Percentiles rank a stretch among this genome's conserved stretches.
These are phyloP conservation scores for Ranitomeya variabilis DNA, from an alignment of 2,113 vertebrate genomes.

Conservation along the genomic window DNA sequence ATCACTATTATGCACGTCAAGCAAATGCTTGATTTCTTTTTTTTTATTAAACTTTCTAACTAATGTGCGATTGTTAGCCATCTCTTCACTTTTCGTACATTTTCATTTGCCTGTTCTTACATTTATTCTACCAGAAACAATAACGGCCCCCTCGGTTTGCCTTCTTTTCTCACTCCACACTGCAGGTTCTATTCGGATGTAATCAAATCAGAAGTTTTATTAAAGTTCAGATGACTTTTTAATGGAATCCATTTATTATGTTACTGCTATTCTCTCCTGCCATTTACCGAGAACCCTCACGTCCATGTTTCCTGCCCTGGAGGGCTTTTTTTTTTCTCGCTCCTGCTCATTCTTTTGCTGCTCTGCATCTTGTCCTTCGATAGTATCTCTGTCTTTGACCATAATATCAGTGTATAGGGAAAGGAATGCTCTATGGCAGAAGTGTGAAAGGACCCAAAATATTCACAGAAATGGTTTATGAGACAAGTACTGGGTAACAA, in stretches of 20 bases:
- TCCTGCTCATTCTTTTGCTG: constrained; percentile 64
- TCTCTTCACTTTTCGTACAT: constrained; percentile 23
- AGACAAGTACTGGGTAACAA: neutral
- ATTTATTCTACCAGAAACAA: constrained; percentile 48
- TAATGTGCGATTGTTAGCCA: constrained; percentile 18
- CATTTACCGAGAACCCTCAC: constrained; percentile 58
- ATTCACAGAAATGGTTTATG: neutral
- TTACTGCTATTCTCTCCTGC: constrained; percentile 72
- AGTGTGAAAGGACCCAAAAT: neutral
- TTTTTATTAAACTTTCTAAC: constrained; percentile 27
- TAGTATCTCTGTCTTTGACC: constrained; percentile 67
- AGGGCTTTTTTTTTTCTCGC: constrained; percentile 44
- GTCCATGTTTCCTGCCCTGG: constrained; percentile 47
- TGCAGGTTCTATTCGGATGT: constrained; percentile 71
- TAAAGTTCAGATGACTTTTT: constrained; percentile 85
- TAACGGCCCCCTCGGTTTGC: constrained; percentile 24
- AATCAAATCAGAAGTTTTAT: constrained; percentile 85
- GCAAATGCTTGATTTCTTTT: neutral
- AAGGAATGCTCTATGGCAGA: constrained; percentile 16
- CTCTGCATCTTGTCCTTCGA: constrained; percentile 63
- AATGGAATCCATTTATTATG: constrained; percentile 81
- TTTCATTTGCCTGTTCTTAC: constrained; percentile 28
- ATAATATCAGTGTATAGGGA: constrained; percentile 11
- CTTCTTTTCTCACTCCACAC: constrained; percentile 66
- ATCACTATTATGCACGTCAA: neutral